phyloP scores from a whole-genome alignment of 2,888 invertebrate genomes.

The Metallyticus violacea region DNA sequence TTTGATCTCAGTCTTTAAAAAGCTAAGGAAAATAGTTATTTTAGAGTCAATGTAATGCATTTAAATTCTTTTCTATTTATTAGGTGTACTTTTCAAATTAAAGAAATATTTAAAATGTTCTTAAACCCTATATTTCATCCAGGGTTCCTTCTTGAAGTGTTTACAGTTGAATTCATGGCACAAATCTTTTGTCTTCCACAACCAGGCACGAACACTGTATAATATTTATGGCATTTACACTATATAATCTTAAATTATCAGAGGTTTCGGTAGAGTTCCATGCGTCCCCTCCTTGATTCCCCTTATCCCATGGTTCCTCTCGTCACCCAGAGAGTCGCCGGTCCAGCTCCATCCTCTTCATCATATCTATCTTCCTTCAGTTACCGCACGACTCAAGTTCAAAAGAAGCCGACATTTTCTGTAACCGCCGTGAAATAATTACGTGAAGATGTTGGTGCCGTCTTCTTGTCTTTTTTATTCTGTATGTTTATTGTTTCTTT shows the following conservation, averaged over 20 bases:
- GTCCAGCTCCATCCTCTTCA: not conserved
- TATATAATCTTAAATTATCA: slow-evolving; percentile 2
- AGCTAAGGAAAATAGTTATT: too few relatives aligned
- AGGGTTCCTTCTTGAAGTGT: not conserved
- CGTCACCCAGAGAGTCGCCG: not conserved
- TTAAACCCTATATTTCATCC: not conserved
- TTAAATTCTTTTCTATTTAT: too few relatives aligned
- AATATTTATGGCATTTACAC: not conserved
- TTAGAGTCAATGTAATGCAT: too few relatives aligned
- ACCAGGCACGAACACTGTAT: not conserved
- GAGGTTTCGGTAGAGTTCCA: not conserved
- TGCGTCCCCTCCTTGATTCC: not conserved
- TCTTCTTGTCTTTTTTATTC: not conserved
- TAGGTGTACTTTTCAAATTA: too few relatives aligned
- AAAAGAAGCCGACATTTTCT: slow-evolving; percentile 23
- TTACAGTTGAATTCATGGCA: not conserved
- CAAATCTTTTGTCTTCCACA: too few relatives aligned
- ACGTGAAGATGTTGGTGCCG: slow-evolving; percentile 9
- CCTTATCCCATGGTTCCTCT: too few relatives aligned
- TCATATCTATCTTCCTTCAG: not conserved
- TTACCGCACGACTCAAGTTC: not conserved
- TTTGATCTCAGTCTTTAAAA: too few relatives aligned
- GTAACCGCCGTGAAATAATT: slow-evolving; percentile 25
- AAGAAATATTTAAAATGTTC: not conserved
- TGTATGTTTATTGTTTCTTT: not conserved